Evolutionary conservation across 1,140 invertebrate genomes (phyloP), one percentile per base, ranked within the genome.

Genomic region (Aporrectodea caliginosa): DNA sequence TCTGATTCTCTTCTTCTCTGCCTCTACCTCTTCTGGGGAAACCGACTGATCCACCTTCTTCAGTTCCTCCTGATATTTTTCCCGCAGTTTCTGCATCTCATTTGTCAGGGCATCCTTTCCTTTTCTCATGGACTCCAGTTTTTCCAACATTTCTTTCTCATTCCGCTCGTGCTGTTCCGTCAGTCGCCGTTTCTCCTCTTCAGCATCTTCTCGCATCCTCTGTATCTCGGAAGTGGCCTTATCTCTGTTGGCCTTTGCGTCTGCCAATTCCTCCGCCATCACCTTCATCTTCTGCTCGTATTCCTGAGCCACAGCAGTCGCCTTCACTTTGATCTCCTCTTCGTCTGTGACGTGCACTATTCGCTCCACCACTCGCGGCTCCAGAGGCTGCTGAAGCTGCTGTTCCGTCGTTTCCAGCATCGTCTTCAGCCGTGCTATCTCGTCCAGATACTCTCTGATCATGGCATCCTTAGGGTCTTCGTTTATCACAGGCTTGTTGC

Each of bases 401-500:
- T 75, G 35, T 14, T 6, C 6, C 6, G 29, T n/a, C 6, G 2
- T 22, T 14, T 78, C 43, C 80, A 87, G 82, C 84, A 87, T 87
- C 35, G 69, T 69, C 35, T 77, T 69, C n/a, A 79, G 30, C 30
- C 35, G 29, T 16, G 27, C 30, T 16, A 80, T 80, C 69, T 80
- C 79, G 12, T 79, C 69, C 43, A 71, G 27, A 32, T 58, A 79
- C 32, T 79, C 33, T 34, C 76, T 78, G 2, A 79, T 32, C 32
- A 79, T 16, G 14, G 78, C 73, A 30, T 79, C 78, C 34, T 77
- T 78, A 16, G 73, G 78, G 35, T 79, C 85, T 80, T 96, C 94
- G 87, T 96, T 96, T 79, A 95, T 94, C 2, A 93, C 94, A 0
- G 94, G 94, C 84, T 94, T 94, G 85, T 96, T 95, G 84, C 95